Evolutionary conservation across 2,113 vertebrate species (phyloP), one percentile per base, ranked within the genome.

Genomic region (Toxotes chatareus): DNA sequence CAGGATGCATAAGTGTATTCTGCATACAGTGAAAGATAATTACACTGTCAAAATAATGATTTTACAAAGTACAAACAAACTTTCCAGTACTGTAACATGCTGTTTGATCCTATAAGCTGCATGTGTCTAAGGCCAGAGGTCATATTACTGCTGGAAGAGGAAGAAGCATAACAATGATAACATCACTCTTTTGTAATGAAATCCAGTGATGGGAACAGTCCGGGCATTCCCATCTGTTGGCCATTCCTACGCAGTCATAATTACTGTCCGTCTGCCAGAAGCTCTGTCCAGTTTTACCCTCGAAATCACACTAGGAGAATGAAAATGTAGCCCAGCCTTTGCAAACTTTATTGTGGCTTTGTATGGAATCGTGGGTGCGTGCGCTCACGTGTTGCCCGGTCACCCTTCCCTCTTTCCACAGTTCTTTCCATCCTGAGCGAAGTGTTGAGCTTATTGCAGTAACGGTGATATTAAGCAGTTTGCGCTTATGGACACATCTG

Each of bases 401-500:
- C 90, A 86, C 83, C 68, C 69, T 86, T 82, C 80, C 81, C 85
- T 88, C 65, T 85, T 94, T 93, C 88, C 93, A 92, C 91, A 90
- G 87, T 85, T 90, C 80, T 94, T 94, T 94, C 93, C 92, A 92
- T 76, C 74, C 88, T 32, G 76, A 83, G 89, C 23, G 60, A 91
- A 87, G 93, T 93, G 92, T 93, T 86, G 89, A 90, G 91, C 89
- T 92, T 91, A 89, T 87, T 93, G 91, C 90, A 88, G 86, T 74
- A 86, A 88, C 90, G 60, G 79, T 92, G 90, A 93, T 92, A 92
- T 92, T 93, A 91, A 85, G 91, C 86, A 92, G 86, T 90, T 91
- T 93, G 79, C 64, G 53, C 80, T 77, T 85, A 88, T 90, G 86
- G 86, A 90, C 92, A 94, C 90, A 93, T 94, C 93, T 94, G 94